phyloP scores from a whole-genome alignment of 2,888 invertebrate genomes.

The Sinhomidia bicolor region DNA sequence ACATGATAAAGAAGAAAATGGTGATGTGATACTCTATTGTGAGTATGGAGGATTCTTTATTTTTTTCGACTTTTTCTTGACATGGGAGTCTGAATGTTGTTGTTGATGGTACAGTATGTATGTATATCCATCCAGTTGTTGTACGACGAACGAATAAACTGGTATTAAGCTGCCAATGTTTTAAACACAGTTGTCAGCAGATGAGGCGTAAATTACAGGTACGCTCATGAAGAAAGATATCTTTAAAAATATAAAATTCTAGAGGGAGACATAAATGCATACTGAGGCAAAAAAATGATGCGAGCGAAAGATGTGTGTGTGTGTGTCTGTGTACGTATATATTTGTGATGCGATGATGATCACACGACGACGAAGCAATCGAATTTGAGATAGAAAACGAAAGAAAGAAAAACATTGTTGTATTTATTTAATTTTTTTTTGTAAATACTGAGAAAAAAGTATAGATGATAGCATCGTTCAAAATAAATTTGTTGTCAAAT shows the following conservation, averaged over 20 bases:
- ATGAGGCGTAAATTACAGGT: conserved; percentile 75
- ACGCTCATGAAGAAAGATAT: conserved; percentile 59
- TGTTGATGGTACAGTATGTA: conserved; percentile 56
- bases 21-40: conserved; percentile 45
- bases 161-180: conserved; percentile 74
- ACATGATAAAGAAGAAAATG: conserved; percentile 29
- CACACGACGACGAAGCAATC: conserved; percentile 54
- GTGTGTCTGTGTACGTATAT: too few relatives aligned
- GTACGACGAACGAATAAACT: conserved; percentile 57
- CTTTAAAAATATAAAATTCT: conserved; percentile 54
- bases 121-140: conserved; percentile 51
- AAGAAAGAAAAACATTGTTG: not conserved
- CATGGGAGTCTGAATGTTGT: conserved; percentile 65
- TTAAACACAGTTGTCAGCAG: conserved; percentile 75
- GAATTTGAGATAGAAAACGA: not conserved
- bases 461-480: conserved; percentile 25
- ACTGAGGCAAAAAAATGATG: not conserved
- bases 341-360: conserved; percentile 43
- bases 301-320: too few relatives aligned
- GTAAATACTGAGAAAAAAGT: conserved; percentile 13
- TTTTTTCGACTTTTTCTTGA: conserved; percentile 42
- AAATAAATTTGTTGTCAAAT: conserved; percentile 33
- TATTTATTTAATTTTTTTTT: conserved; percentile 34
- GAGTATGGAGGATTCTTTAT: conserved; percentile 24
- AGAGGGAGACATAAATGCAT: not conserved